Evolutionary conservation across 1,140 invertebrate species (phyloP), one percentile per base, ranked within the genome.

Genomic region (Eumeta japonica): DNA sequence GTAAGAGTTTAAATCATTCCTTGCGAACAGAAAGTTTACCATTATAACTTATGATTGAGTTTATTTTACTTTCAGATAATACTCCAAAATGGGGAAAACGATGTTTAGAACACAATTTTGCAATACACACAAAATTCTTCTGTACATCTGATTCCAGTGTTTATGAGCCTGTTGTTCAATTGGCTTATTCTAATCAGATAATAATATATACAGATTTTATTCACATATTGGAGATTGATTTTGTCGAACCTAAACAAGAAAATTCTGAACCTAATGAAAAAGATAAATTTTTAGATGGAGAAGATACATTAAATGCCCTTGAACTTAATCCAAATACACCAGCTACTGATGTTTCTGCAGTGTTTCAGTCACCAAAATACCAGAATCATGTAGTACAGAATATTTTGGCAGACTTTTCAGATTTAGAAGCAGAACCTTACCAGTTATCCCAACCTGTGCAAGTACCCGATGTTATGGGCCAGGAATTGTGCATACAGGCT

Each of bases 201-300:
- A 71, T 77, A 32, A 77, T 77, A 17, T 77, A 76, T 45, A 76
- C 73, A 16, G 75, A 77, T 40, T 77, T 73, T 45, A 77, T 77
- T 40, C 75, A 77, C 43, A 75, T 77, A 55, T 48, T 77, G 27
- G 75, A 77, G 46, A 71, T 77, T 55, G 75, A 75, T 39, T 73
- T 75, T 16, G 71, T 74, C 1, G 64, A 68, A 41, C 60, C 70
- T 0, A 67, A 74, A 30, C 55, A 61, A 42, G 58, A 75, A 15
- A 55, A 51, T 37, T 55, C 31, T 14, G 63, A 68, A 10, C 35
- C 42, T 0, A 39, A 50, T 10, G 60, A 66, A 13, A 64, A 74
- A 14, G 58, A 48, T 17, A 65, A 64, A 50, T 54, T 46, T 16
- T 50, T 62, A 52, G 63, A 68, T 46, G 66, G 50, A 31, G 68